Evolutionary conservation across 1,140 invertebrate species (phyloP).

Genomic region (Macrobrachium rosenbergii): DNA sequence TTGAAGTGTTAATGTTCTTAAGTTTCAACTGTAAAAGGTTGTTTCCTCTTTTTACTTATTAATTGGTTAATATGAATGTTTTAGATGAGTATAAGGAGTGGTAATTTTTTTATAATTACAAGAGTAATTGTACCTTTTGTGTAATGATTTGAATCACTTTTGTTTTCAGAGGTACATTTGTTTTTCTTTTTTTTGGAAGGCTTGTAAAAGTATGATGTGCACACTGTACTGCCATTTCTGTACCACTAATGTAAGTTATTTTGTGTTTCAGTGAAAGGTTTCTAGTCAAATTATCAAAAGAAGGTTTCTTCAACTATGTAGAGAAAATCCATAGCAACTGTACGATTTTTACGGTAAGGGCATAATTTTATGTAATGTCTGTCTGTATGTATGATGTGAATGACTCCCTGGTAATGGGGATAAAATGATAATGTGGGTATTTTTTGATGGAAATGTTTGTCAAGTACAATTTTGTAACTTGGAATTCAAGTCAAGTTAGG

Average conservation of each 20-base stretch:
- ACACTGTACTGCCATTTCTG: background rate
- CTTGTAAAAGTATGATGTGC: background rate
- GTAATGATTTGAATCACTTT: background rate
- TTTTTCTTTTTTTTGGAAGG: too few relatives aligned
- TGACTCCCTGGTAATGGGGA: too few relatives aligned
- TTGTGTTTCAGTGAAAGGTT: conserved; percentile 82
- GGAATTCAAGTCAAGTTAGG: too few relatives aligned
- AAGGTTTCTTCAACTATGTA: conserved; percentile 90
- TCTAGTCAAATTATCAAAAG: conserved; percentile 87
- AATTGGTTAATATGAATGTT: background rate
- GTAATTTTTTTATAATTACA: background rate
- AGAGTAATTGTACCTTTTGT: background rate
- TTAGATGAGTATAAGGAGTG: background rate
- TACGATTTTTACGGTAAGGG: conserved; percentile 87
- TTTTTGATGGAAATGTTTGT: too few relatives aligned
- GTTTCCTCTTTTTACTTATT: background rate
- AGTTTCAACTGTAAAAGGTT: too few relatives aligned
- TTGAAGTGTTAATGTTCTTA: too few relatives aligned
- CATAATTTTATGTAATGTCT: background rate
- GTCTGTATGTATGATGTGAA: too few relatives aligned
- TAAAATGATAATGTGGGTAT: too few relatives aligned
- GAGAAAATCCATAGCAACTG: conserved; percentile 90
- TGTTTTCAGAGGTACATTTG: too few relatives aligned
- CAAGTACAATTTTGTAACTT: too few relatives aligned
- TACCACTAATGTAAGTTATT: conserved; percentile 42